Evolutionary conservation across 1,140 invertebrate genomes (phyloP), one percentile per base, ranked within the genome.

Genomic region (Hesperophylax magnus): DNA sequence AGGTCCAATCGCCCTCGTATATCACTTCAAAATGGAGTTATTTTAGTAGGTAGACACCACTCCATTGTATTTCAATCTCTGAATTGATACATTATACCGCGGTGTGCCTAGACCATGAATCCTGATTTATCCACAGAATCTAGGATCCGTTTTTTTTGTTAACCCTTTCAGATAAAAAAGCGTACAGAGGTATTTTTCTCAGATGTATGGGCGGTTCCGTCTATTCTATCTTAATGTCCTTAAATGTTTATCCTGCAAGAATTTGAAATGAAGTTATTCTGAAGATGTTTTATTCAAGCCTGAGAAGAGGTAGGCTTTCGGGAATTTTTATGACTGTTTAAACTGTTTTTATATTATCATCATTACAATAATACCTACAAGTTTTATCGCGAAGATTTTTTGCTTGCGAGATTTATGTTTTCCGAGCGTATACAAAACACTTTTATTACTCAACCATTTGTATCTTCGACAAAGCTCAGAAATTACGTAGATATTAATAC

Each of bases 251-350:
- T 79, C 81, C 77, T 31, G 34, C 15, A 79, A 82, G 81, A 82
- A 82, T 76, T 53, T 76, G 79, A 79, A 83, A 81, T 83, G 79
- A 83, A 83, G 82, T 83, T 83, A 80, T 83, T 83, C 78, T 14
- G 76, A 54, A 20, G 76, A 67, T 77, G 74, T 60, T 77, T 77
- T 71, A 71, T 71, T 71, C 47, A 52, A 58, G 54, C 20, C 6
- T 58, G 54, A n/a, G 54, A 3, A 58, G 20, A 58, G 20, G 54
- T 58, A 58, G 20, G 54, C 17, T 58, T 58, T 58, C 8, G 17
- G 22, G 60, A 69, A n/a, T 39, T 69, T 69, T 39, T 39, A 39
- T 69, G 65, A 47, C 14, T 71, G n/a, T 71, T 47, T 71, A 34
- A 52, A 71, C 14, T 67, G 24, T 27, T 67, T 67, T 34, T 17